Evolutionary conservation across 2,113 vertebrate species (phyloP).

Genomic region (Scomber scombrus): DNA sequence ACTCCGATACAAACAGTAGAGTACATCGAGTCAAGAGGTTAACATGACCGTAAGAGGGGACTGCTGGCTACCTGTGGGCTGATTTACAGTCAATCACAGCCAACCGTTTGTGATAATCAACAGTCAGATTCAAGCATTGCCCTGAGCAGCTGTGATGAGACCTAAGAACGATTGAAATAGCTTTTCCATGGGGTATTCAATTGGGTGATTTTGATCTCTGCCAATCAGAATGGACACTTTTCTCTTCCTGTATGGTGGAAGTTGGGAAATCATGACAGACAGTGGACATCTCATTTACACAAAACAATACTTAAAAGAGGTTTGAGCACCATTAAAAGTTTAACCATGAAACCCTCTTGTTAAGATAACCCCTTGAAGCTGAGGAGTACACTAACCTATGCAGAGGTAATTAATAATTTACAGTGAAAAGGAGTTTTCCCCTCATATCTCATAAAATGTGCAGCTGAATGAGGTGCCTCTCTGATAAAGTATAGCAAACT

Average conservation of each 20-base stretch:
- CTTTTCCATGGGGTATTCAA: conserved; percentile 30
- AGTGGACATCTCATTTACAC: not conserved
- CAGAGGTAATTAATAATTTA: not conserved
- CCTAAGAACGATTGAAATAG: conserved; percentile 48
- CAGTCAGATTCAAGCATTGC: conserved; percentile 34
- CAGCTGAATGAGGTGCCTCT: not conserved
- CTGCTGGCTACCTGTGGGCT: conserved; percentile 10
- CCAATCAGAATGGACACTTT: conserved; percentile 26
- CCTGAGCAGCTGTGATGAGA: conserved; percentile 21
- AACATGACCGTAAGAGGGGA: conserved; percentile 36
- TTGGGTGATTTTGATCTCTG: conserved; percentile 6
- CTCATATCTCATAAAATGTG: not conserved
- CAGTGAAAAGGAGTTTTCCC: not conserved
- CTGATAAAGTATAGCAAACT: not conserved
- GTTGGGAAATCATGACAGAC: not conserved
- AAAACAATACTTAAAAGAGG: not conserved
- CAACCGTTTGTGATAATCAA: conserved; percentile 58
- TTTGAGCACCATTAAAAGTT: not conserved
- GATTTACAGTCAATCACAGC: conserved; percentile 61
- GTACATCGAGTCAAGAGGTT: conserved; percentile 50
- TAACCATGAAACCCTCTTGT: not conserved
- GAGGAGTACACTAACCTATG: not conserved
- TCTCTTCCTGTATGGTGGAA: not conserved
- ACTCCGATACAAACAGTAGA: conserved; percentile 29
- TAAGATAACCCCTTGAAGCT: not conserved